These are phyloP conservation scores for Siniperca obscura DNA, from an alignment of 2,797 vertebrate genomes.

Conservation along the genomic window DNA sequence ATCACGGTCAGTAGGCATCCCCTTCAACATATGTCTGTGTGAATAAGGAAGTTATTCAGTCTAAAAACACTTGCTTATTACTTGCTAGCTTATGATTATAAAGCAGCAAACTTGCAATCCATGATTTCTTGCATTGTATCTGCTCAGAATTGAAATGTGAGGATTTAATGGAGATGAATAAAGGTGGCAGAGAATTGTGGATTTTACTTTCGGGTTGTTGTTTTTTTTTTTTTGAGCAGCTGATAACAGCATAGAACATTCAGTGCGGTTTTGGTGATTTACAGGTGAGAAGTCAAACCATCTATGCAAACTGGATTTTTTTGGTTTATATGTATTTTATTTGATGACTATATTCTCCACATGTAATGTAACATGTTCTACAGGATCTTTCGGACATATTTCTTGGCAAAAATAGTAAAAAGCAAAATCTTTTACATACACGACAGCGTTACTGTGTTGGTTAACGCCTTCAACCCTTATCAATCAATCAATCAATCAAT, in stretches of 20 bases:
- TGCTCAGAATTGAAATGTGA: not conserved
- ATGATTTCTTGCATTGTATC: not conserved
- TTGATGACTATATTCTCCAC: not conserved
- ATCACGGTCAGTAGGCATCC: not conserved
- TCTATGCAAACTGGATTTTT: not conserved
- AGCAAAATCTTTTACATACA: not conserved
- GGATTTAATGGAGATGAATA: not conserved
- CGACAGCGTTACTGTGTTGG: not conserved
- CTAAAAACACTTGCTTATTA: constrained; percentile 1
- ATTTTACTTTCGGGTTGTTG: not conserved
- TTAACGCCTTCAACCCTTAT: not conserved
- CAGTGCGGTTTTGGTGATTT: not conserved
- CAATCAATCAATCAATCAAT: no score
- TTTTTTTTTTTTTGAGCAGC: not conserved
- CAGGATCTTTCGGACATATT: no score
- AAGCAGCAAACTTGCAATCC: not conserved
- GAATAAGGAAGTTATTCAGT: not conserved
- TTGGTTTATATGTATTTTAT: not conserved
- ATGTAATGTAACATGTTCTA: not conserved
- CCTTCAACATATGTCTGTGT: not conserved
- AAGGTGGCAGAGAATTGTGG: not conserved
- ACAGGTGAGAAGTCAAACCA: not conserved
- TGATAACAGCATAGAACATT: not conserved
- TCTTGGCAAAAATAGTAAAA: not conserved
- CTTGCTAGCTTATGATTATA: not conserved